A percentile compares a stretch with the other conserved stretches of the same genome.
Evolutionary conservation across 2,113 vertebrate species (phyloP).

Genomic region (Channa argus): DNA sequence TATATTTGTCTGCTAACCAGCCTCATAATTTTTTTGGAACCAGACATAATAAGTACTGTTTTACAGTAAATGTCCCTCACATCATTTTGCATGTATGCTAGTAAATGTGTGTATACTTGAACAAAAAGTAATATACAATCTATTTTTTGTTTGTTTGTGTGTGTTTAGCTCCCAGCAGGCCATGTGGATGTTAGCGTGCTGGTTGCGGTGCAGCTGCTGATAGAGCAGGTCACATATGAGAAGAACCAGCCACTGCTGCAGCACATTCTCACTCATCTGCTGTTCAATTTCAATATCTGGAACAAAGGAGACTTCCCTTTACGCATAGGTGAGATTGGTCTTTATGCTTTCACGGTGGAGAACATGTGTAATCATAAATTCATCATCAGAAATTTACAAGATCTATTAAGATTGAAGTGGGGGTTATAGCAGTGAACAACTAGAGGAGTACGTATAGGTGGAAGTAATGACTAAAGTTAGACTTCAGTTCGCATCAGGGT

Average conservation of each 20-base stretch:
- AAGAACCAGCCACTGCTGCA: conserved; percentile 92
- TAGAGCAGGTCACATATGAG: conserved; percentile 92
- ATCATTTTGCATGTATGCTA: neutral
- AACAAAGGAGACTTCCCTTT: conserved; percentile 97
- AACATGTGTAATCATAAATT: too few relatives aligned
- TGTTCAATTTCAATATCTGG: conserved; percentile 98
- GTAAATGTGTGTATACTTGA: neutral
- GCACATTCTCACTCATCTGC: conserved; percentile 93
- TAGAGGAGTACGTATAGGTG: too few relatives aligned
- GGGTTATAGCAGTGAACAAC: too few relatives aligned
- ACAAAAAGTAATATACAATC: neutral
- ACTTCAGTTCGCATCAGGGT: too few relatives aligned
- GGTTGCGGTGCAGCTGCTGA: conserved; percentile 92
- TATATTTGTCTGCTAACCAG: neutral
- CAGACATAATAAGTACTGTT: neutral
- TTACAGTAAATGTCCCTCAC: neutral
- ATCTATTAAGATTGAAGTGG: too few relatives aligned
- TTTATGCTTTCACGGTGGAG: neutral
- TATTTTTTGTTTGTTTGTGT: conserved; percentile 4
- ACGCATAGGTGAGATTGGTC: conserved; percentile 88
- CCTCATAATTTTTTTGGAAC: neutral
- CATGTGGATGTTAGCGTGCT: conserved; percentile 95
- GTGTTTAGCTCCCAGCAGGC: conserved; percentile 85
- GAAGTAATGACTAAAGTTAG: too few relatives aligned
- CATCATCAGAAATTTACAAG: too few relatives aligned